A percentile compares a stretch with the other conserved stretches of the same genome.
These are phyloP conservation scores for Chrysolina oricalcia DNA, from an alignment of 2,888 invertebrate species.

Conservation along the genomic window DNA sequence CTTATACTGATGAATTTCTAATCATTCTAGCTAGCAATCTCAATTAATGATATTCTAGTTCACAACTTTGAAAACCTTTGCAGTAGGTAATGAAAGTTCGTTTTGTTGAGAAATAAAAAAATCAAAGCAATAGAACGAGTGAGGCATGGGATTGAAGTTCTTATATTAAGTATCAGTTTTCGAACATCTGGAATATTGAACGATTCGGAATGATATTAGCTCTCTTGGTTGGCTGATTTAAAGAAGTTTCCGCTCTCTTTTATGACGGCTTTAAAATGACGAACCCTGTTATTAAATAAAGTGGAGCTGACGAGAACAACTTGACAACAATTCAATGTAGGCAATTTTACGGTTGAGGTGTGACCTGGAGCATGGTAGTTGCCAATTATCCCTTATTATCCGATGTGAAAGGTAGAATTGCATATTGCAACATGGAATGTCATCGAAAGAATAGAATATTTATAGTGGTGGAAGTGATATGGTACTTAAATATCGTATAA, in stretches of 20 bases:
- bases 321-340: conserved; percentile 17
- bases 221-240: neutral
- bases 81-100: no score
- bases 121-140: no score
- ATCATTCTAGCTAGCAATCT: no score
- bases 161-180: neutral
- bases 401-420: conserved; percentile 17
- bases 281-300: conserved; percentile 20
- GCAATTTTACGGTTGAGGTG: conserved; percentile 22
- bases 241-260: neutral
- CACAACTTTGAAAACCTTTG: no score
- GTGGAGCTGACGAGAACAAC: conserved; percentile 21
- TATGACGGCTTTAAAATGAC: neutral
- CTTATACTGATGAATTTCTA: no score
- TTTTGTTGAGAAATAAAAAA: no score
- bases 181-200: neutral
- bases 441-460: conserved; percentile 7
- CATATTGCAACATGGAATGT: conserved; percentile 13
- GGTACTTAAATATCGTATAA: neutral
- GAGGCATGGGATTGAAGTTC: no score
- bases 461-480: conserved; percentile 15
- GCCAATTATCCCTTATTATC: conserved; percentile 27
- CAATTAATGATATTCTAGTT: no score
- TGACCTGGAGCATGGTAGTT: conserved; percentile 8
- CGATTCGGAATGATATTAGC: neutral